Evolutionary conservation across 2,113 vertebrate genomes (phyloP).

Genomic region (Copsychus sechellarum): DNA sequence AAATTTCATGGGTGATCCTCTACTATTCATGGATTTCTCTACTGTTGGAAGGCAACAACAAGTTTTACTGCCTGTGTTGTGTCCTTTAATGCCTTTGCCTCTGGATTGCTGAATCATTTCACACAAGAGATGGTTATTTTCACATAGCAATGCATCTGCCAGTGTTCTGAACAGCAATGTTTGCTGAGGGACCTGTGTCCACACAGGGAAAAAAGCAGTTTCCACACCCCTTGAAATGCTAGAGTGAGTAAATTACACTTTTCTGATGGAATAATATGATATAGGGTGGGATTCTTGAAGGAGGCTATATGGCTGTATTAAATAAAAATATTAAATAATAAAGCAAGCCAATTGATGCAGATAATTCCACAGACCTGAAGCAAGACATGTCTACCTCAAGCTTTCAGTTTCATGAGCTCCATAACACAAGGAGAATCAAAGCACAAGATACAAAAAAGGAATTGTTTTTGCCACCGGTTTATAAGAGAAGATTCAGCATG

Average conservation of each 20-base stretch:
- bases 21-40: background rate
- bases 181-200: background rate
- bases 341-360: background rate
- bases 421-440: background rate
- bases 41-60: background rate
- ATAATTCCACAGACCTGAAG: background rate
- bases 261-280: background rate
- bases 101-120: background rate
- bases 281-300: background rate
- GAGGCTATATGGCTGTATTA: background rate
- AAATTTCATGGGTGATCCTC: background rate
- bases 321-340: background rate
- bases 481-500: background rate
- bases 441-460: background rate
- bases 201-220: background rate
- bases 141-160: background rate
- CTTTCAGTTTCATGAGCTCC: background rate
- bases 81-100: background rate
- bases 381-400: background rate
- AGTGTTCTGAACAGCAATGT: background rate
- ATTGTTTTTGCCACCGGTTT: background rate
- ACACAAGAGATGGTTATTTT: background rate
- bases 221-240: background rate
- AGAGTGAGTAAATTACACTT: background rate
- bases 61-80: background rate